Evolutionary conservation across 2,113 vertebrate genomes (phyloP), one percentile per base, ranked within the genome.

Genomic region (Hemibagrus wyckioides): DNA sequence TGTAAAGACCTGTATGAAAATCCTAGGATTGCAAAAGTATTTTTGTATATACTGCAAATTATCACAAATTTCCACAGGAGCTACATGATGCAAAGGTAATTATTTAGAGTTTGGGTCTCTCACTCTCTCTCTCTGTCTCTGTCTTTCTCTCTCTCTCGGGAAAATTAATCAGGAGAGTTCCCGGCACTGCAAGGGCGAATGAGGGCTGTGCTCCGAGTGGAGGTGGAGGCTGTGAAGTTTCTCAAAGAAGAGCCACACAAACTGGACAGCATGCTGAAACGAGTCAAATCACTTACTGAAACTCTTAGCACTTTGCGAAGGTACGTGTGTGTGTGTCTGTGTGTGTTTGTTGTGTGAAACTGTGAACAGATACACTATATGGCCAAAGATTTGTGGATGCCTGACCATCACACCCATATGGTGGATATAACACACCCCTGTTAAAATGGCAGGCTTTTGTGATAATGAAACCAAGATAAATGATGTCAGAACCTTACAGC

Each of bases 211-310:
- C 96, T 99, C 75, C 94, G 98, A 81, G 96, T 98, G 6, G 98
- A 99, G 85, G 98, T 99, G 3, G 98, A 99, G 89, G 98, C 98
- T 0, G 97, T 99, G 59, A 96, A 98, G 88, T 99, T 99, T 90
- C 94, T 99, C 33, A 99, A 99, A 93, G 98, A 99, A 89, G 98
- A 99, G 54, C 98, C 98, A 0, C 98, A 99, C 92, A 97, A 99
- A 91, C 94, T 99, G 86, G 98, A 99, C 95, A 97, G 97, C 88
- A 96, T 99, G 91, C 92, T 98, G 91, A 99, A 97, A 90, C 95
- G 98, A 25, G 97, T 99, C 90, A 96, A 96, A 86, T 95, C 93
- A 92, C 95, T 99, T 94, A 99, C 98, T 0, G 97, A 98, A 36
- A 84, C 93, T 59, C 96, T 99, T 48, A 97, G 96, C 65, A 33